Evolutionary conservation across 2,797 vertebrate species (phyloP).

Genomic region (Sebastes wilsoni): DNA sequence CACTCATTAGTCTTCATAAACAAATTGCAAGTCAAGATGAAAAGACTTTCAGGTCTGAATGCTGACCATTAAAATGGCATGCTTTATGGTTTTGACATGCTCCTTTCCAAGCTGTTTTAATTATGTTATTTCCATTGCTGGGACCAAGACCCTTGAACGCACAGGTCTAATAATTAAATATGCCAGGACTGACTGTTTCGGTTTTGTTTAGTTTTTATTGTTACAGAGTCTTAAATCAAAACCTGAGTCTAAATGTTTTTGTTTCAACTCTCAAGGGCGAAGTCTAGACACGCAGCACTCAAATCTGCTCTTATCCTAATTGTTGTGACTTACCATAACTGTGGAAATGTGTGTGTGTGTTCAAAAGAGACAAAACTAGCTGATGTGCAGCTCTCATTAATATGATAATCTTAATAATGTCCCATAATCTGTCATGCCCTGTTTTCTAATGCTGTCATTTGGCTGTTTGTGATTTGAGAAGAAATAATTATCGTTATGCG

Average conservation of each 20-base stretch:
- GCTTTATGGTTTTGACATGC: slow-evolving; percentile 6
- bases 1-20: neutral
- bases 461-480: slow-evolving; percentile 1
- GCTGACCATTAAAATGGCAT: slow-evolving; percentile 10
- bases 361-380: neutral
- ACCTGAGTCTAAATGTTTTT: neutral
- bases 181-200: neutral
- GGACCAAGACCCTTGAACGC: neutral
- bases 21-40: neutral
- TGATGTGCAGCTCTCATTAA: neutral
- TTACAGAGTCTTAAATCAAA: neutral
- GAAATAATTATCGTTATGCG: neutral
- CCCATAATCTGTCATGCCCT: neutral
- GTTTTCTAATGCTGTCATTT: neutral
- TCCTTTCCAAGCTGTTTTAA: slow-evolving; percentile 9
- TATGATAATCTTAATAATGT: slow-evolving; percentile 8
- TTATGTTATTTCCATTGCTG: neutral
- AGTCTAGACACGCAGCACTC: neutral
- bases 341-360: neutral
- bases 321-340: neutral
- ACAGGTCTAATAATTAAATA: neutral
- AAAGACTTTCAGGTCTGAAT: slow-evolving; percentile 5
- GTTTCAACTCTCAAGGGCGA: neutral
- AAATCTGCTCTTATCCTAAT: neutral
- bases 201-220: neutral